Base-by-base conservation (phyloP, 2,797 vertebrate species). In the Xerus rutilus region DNA sequence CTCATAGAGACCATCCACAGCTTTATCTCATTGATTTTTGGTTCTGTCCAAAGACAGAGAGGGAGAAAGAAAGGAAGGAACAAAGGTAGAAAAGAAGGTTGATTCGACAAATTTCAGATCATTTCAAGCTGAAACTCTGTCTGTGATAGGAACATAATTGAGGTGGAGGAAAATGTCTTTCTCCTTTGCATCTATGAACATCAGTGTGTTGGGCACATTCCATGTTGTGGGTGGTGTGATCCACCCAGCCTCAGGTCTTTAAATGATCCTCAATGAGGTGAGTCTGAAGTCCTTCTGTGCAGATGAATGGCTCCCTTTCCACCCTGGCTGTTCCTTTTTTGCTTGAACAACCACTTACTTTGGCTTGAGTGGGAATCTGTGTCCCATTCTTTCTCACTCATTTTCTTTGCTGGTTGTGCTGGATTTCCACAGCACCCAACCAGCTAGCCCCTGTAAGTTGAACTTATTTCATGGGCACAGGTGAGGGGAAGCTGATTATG, bases 211-310 rank as follows among this genome's bases (percentile, higher is more conserved):
- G 89, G 87, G 45, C 30, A 39, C 47, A 9, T 87, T 15, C 67
- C n/a, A 81, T 5, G 0, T 3, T 79, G 57, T 82, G 45, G 86
- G 32, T 85, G 35, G 62, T 4, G 1, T 65, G 67, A 91, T 49
- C 39, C 4, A 52, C 21, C 43, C 59, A 32, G 57, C 39, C 39
- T 69, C 21, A 67, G 32, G 52, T 79, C 59, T 91, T 86, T 25
- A 49, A 77, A 82, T 84, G 45, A 91, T 94, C 92, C 77, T 89
- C n/a, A 93, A 74, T 15, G 49, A 10, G 9, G 49, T n/a, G 57
- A 47, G 18, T 96, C 43, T 88, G 52, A 77, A 96, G 23, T 90
- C n/a, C 52, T 92, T 86, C 72, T 78, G 9, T 52, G 86, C 18
- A 82, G 86, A 93, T 25, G 52, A 86, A 65, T 15, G 25, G 32